Evolutionary conservation across 2,797 vertebrate genomes (phyloP).

Genomic region (Liasis olivaceus): DNA sequence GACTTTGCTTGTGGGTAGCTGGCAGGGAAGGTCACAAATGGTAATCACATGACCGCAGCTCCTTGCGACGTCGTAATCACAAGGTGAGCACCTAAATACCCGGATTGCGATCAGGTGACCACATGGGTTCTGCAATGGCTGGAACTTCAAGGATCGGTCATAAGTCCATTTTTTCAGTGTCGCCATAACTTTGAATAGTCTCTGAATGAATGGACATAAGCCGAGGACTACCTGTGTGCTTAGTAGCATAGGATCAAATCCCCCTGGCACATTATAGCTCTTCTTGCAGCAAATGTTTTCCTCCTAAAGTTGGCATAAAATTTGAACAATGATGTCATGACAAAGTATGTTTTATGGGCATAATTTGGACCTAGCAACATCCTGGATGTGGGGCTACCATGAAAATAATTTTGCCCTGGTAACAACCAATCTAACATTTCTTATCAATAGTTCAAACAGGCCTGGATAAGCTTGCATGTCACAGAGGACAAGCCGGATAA

Average conservation of each 20-base stretch:
- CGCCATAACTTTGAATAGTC: not conserved
- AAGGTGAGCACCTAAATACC: not conserved
- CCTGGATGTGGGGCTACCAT: not conserved
- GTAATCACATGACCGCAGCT: not conserved
- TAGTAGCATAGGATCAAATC: not conserved
- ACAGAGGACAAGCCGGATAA: too few species aligned
- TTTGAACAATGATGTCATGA: not conserved
- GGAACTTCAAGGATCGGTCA: not conserved
- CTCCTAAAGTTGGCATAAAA: not conserved
- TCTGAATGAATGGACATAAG: not conserved
- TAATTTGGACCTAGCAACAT: not conserved
- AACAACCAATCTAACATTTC: not conserved
- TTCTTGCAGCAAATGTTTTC: not conserved
- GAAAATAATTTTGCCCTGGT: not conserved
- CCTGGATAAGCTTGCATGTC: not conserved
- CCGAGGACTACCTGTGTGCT: not conserved
- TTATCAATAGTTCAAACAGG: not conserved
- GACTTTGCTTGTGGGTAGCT: not conserved
- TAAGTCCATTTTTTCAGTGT: not conserved
- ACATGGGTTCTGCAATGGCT: not conserved
- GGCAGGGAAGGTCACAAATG: not conserved
- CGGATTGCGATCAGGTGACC: not conserved
- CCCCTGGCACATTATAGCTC: not conserved
- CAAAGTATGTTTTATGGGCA: not conserved
- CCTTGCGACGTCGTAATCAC: not conserved